These are phyloP conservation scores for Phorcus lineatus DNA, from an alignment of 2,888 invertebrate species.

Conservation along the genomic window DNA sequence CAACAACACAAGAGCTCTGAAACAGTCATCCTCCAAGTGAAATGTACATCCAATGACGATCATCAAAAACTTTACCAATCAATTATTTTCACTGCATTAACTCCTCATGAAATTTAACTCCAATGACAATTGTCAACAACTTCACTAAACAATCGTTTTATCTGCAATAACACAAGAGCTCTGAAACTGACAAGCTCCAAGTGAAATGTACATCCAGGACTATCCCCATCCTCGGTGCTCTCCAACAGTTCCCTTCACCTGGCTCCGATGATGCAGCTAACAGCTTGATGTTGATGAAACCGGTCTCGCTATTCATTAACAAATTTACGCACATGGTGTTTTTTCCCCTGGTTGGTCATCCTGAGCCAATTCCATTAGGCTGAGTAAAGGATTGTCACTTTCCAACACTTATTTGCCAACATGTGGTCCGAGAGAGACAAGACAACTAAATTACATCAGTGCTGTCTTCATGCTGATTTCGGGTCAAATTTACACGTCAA, in stretches of 20 bases:
- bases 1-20: too few species aligned
- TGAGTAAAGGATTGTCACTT: neutral
- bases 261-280: neutral
- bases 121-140: too few species aligned
- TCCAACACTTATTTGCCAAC: constrained; percentile 2
- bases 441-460: constrained; percentile 12
- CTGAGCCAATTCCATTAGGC: neutral
- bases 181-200: too few species aligned
- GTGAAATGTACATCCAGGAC: too few species aligned
- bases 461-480: neutral
- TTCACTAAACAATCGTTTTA: too few species aligned
- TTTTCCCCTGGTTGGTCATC: neutral
- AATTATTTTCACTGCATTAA: too few species aligned
- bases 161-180: too few species aligned
- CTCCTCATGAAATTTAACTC: too few species aligned
- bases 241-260: neutral
- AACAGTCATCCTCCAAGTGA: too few species aligned
- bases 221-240: neutral
- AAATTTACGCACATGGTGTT: neutral
- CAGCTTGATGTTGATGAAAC: constrained; percentile 21
- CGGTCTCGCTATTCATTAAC: constrained; percentile 8
- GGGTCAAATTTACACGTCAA: constrained; percentile 13
- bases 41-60: too few species aligned
- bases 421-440: neutral
- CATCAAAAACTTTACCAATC: too few species aligned